These are phyloP conservation scores for Proterorhinus semilunaris DNA, from an alignment of 2,113 vertebrate genomes.

Conservation along the genomic window DNA sequence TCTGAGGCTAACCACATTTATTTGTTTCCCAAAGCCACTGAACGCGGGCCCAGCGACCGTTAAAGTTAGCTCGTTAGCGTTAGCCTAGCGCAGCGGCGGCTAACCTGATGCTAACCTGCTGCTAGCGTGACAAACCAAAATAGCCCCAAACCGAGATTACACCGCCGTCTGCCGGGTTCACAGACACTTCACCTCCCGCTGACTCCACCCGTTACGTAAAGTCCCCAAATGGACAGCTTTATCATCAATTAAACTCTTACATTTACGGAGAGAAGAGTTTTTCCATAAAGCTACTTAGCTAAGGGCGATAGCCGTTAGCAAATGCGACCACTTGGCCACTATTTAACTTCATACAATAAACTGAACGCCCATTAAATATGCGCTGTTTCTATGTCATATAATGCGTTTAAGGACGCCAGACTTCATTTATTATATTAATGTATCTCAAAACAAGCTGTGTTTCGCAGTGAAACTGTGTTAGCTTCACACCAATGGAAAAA, in stretches of 20 bases:
- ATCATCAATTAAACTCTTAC: neutral
- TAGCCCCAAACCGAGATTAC: conserved; percentile 73
- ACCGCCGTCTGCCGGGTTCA: conserved; percentile 49
- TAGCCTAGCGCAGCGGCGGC: neutral
- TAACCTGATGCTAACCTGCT: neutral
- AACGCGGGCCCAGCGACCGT: neutral
- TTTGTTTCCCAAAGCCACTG: neutral
- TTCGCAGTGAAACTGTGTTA: no score
- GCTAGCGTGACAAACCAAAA: conserved; percentile 75
- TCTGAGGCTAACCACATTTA: neutral
- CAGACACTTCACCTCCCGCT: neutral
- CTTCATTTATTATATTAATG: no score
- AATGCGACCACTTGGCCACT: neutral
- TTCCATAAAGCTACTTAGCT: neutral
- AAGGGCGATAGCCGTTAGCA: neutral
- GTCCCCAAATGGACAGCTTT: neutral
- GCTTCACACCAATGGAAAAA: no score
- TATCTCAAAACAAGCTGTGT: no score
- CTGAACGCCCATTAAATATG: no score
- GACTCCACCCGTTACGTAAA: neutral
- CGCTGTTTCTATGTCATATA: no score
- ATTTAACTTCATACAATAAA: neutral
- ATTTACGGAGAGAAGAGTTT: neutral
- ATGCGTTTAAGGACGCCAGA: no score
- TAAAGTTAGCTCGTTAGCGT: neutral